These are phyloP conservation scores for Tragelaphus buxtoni DNA, from an alignment of 2,113 vertebrate species.

Conservation along the genomic window DNA sequence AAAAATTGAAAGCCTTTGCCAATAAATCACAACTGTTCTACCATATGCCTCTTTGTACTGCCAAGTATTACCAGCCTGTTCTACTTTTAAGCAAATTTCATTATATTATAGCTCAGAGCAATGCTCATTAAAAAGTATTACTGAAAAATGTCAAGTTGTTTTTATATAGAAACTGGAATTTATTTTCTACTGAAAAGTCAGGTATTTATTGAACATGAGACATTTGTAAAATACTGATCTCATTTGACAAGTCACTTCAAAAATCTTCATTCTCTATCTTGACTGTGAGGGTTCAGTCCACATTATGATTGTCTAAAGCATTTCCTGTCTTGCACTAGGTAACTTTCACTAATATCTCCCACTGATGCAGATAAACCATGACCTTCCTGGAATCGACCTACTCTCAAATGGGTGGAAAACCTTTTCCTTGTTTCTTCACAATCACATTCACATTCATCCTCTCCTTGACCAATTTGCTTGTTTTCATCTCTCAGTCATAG, in stretches of 20 bases:
- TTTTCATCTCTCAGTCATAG: background rate
- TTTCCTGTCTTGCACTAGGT: background rate
- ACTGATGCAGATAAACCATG: background rate
- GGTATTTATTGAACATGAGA: conserved; percentile 72
- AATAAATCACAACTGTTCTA: conserved; percentile 92
- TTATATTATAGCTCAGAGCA: conserved; percentile 91
- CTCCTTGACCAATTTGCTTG: background rate
- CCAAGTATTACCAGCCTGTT: conserved; percentile 91
- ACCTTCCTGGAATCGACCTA: background rate
- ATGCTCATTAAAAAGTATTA: conserved; percentile 92
- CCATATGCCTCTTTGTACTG: conserved; percentile 93
- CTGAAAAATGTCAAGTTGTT: conserved; percentile 88
- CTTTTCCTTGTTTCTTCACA: background rate
- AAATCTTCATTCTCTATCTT: background rate
- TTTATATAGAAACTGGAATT: conserved; percentile 79
- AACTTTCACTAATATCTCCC: background rate
- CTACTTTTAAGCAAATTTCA: conserved; percentile 93
- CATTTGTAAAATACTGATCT: conserved; percentile 65
- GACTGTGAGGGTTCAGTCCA: background rate
- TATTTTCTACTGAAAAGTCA: conserved; percentile 75
- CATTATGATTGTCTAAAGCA: background rate
- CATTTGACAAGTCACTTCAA: conserved; percentile 52
- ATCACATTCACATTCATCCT: background rate
- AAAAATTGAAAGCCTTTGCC: conserved; percentile 83
- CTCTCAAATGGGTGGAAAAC: background rate